A percentile compares a stretch with the other conserved stretches of the same genome.
Conservation (phyloP, 2,113 vertebrate genomes). For the Melospiza melodia region DNA sequence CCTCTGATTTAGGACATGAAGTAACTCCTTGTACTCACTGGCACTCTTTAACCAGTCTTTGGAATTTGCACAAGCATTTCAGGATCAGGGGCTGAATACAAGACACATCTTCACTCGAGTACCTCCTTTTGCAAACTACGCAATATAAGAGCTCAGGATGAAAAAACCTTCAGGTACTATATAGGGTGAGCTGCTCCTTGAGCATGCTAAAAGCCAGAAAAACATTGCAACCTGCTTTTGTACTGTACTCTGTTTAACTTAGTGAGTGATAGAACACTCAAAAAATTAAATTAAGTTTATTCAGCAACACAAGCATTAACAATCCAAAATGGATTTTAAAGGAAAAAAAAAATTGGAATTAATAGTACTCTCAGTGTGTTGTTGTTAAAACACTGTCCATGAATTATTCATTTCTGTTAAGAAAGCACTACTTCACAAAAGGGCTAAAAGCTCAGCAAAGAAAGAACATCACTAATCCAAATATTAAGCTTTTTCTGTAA, state of each 20-base stretch:
- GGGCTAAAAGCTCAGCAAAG: conserved; percentile 69
- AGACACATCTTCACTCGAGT: not conserved
- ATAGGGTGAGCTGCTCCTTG: not conserved
- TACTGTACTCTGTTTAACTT: not conserved
- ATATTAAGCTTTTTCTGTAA: conserved; percentile 72
- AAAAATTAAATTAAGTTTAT: not conserved
- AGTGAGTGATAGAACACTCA: not conserved
- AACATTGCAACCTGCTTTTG: not conserved
- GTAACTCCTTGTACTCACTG: not conserved
- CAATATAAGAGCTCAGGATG: not conserved
- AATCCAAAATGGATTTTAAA: not conserved
- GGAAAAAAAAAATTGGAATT: conserved; percentile 46
- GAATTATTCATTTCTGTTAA: conserved; percentile 71
- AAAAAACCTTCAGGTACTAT: not conserved
- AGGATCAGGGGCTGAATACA: not conserved
- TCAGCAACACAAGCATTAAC: conserved; percentile 7
- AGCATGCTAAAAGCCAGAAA: not conserved
- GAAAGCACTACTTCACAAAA: conserved; percentile 51
- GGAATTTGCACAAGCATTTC: not conserved
- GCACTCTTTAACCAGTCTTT: not conserved
- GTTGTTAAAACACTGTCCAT: conserved; percentile 53
- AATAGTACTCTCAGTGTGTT: conserved; percentile 51
- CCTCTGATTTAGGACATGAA: not conserved
- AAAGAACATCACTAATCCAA: conserved; percentile 70
- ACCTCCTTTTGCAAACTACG: not conserved